Base-by-base conservation (phyloP, 1,140 invertebrate genomes). In the Pissodes strobi region DNA sequence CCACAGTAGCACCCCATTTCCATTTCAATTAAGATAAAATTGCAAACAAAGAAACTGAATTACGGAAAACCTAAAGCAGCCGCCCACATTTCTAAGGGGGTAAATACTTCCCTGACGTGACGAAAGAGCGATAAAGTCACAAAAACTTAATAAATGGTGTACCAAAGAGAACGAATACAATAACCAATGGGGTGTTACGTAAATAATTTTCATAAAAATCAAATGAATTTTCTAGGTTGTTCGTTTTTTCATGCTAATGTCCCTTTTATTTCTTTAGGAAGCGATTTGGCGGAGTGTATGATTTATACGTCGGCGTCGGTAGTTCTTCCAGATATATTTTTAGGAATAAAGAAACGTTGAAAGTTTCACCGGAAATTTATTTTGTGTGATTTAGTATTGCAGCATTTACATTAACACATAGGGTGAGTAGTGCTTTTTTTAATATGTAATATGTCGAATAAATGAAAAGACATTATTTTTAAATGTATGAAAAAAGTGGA, bases 101-200 rank as follows among this genome's bases (percentile, higher is more conserved):
- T 51, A 51, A 51, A 51, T 51, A 51, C 19, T 37, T 21, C 23
- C 19, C 21, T 56, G 38, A 43, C 53, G 53, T 56, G 53, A 56
- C 22, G 53, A 56, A 56, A 56, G 38, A 12, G 37, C 38, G 53
- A 56, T 56, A 56, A 56, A 56, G 21, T 41, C 37, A 56, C 37
- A 41, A 41, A 56, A 56, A 56, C 38, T 56, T 56, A 56, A 56
- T 43, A 56, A 56, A 56, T 56, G 53, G 37, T 56, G 10, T 39
- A 25, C 6, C 37, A 23, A 23, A 56, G 43, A 18, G 53, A 56
- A 56, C 37, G 38, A 25, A 15, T 56, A 56, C 53, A 41, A 56
- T 23, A 34, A 30, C 30, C 51, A 27, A 25, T 41, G 37, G 37
- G 19, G 41, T 45, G 41, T 45, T 45, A 18, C 18, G 15, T 45